Conservation (phyloP, 2,888 invertebrate species). For the Himalopsyche kuldschensis region DNA sequence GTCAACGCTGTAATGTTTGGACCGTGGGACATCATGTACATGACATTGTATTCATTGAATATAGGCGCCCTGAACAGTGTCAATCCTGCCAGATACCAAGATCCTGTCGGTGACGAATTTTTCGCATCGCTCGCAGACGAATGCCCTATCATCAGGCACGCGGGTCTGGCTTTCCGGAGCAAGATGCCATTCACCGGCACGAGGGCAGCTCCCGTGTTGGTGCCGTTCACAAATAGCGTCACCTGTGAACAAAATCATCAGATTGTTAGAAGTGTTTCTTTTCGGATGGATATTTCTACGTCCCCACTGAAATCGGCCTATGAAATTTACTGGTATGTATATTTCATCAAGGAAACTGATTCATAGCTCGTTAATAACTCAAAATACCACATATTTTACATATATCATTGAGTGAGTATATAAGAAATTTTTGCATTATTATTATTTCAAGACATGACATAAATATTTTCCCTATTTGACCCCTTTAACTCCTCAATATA, state of each 20-base stretch:
- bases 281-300: background rate
- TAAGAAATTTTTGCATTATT: too few relatives aligned
- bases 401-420: too few relatives aligned
- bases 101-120: slow-evolving; percentile 43
- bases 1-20: slow-evolving; percentile 55
- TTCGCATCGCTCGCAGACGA: slow-evolving; percentile 43
- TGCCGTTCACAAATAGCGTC: slow-evolving; percentile 62
- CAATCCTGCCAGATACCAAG: slow-evolving; percentile 59
- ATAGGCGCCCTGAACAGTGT: slow-evolving; percentile 62
- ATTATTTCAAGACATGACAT: too few relatives aligned
- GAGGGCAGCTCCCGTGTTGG: slow-evolving; percentile 58
- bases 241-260: slow-evolving; percentile 47
- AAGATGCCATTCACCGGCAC: slow-evolving; percentile 64
- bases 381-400: too few relatives aligned
- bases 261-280: background rate
- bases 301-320: too few relatives aligned
- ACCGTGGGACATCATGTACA: slow-evolving; percentile 60
- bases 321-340: too few relatives aligned
- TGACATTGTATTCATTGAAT: slow-evolving; percentile 55
- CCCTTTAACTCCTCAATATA: too few relatives aligned
- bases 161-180: slow-evolving; percentile 61
- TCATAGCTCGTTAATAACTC: too few relatives aligned
- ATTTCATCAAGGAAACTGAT: too few relatives aligned
- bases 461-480: too few relatives aligned
- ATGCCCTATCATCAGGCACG: slow-evolving; percentile 60